Evolutionary conservation across 1,140 invertebrate genomes (phyloP).

Genomic region (Subanguina moxae): DNA sequence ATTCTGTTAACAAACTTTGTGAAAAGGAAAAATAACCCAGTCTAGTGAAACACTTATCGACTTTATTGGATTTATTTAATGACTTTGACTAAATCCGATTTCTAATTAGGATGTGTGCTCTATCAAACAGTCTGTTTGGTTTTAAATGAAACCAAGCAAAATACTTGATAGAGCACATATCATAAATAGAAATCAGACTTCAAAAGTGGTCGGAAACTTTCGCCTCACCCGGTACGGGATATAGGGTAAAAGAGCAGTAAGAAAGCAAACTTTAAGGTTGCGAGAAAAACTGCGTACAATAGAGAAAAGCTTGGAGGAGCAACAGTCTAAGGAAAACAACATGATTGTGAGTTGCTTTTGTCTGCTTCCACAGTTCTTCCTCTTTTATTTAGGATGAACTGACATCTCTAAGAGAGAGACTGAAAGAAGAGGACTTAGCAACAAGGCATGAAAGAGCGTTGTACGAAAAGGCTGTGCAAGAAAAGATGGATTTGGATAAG

Average conservation of each 20-base stretch:
- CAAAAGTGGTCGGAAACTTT: no score
- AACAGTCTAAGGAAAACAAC: background rate
- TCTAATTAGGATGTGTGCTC: no score
- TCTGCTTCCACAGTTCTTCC: background rate
- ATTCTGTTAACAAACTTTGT: no score
- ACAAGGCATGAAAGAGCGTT: constrained; percentile 18
- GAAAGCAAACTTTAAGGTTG: background rate
- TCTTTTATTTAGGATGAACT: constrained; percentile 31
- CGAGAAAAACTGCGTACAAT: background rate
- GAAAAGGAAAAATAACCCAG: no score
- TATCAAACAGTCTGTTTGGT: no score
- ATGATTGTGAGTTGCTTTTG: background rate
- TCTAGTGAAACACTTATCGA: no score
- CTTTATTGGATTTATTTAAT: no score
- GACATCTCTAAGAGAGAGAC: constrained; percentile 10
- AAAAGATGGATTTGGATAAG: constrained; percentile 27
- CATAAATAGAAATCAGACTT: no score
- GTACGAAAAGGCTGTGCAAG: constrained; percentile 21
- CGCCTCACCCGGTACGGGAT: no score
- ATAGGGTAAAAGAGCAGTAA: background rate
- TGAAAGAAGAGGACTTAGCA: constrained; percentile 32
- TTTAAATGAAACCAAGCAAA: no score
- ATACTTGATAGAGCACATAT: no score
- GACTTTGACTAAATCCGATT: no score
- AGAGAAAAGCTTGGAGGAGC: background rate